phyloP scores from a whole-genome alignment of 1,140 invertebrate species.

The Palaemon carinicauda region DNA sequence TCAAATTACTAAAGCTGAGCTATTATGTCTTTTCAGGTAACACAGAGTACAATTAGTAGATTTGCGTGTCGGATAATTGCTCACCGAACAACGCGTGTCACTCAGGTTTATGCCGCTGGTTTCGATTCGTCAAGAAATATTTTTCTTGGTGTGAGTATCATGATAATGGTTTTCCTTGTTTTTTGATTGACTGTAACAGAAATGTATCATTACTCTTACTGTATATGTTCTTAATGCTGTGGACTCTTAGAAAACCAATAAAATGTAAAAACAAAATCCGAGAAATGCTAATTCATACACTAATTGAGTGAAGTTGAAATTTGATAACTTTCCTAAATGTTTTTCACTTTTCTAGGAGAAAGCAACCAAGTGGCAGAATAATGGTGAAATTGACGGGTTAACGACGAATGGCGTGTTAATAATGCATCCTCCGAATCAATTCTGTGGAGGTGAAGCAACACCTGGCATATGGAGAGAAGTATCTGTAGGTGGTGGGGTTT shows the following conservation, averaged over 20 bases:
- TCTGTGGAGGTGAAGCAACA: slow-evolving; percentile 69
- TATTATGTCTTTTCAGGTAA: slow-evolving; percentile 57
- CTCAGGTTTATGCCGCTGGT: slow-evolving; percentile 96
- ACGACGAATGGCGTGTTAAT: slow-evolving; percentile 98
- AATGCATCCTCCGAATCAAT: slow-evolving; percentile 88
- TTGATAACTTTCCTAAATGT: neutral
- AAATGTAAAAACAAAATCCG: neutral
- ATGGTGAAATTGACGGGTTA: slow-evolving; percentile 95
- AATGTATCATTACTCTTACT: too few relatives aligned
- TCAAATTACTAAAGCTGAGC: neutral
- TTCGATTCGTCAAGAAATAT: slow-evolving; percentile 99
- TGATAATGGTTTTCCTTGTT: neutral
- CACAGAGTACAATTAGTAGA: slow-evolving; percentile 93
- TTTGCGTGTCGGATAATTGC: slow-evolving; percentile 97
- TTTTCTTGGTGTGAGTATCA: slow-evolving; percentile 90
- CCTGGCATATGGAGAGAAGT: slow-evolving; percentile 91
- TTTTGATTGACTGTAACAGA: too few relatives aligned
- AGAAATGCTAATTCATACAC: too few relatives aligned
- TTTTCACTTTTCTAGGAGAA: slow-evolving; percentile 81
- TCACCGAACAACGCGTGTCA: slow-evolving; percentile 86
- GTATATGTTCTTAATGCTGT: too few relatives aligned
- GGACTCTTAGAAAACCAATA: too few relatives aligned
- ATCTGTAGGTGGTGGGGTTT: slow-evolving; percentile 95
- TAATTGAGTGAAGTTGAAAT: neutral
- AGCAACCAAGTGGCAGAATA: slow-evolving; percentile 97